phyloP scores from a whole-genome alignment of 2,797 vertebrate genomes.

The Poecilia wingei region DNA sequence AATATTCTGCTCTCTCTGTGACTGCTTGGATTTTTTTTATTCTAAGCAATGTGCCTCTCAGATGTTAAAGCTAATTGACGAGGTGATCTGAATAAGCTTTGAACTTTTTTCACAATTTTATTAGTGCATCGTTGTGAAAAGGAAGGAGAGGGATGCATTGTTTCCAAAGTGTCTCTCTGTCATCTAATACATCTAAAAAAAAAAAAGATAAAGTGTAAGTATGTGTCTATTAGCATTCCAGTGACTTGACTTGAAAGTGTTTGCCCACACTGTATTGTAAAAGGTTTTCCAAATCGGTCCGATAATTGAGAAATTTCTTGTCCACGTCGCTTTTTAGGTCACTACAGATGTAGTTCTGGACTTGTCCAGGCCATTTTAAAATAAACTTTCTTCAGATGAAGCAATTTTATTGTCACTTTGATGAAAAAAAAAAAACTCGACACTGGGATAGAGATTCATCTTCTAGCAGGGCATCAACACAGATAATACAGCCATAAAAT shows the following conservation, averaged over 20 bases:
- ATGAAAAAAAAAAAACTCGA: background rate
- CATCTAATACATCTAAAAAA: background rate
- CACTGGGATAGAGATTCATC: background rate
- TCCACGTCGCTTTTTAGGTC: background rate
- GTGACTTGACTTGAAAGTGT: background rate
- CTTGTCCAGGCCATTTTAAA: background rate
- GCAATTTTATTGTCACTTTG: background rate
- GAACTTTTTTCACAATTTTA: background rate
- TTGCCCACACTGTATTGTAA: background rate
- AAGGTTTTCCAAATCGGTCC: background rate
- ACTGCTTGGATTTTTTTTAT: background rate
- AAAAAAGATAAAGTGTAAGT: background rate
- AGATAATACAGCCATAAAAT: background rate
- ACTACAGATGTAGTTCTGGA: background rate
- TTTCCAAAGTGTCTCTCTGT: background rate
- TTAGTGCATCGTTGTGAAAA: background rate
- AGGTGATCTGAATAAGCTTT: background rate
- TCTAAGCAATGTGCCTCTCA: background rate
- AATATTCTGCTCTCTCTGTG: constrained; percentile 1
- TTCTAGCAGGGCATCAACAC: background rate
- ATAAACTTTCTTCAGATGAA: background rate
- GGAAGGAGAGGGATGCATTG: background rate
- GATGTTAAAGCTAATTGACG: background rate
- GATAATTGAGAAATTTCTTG: background rate
- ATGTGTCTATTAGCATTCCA: background rate